phyloP scores from a whole-genome alignment of 1,140 invertebrate genomes.

The Neomicropteryx cornuta region DNA sequence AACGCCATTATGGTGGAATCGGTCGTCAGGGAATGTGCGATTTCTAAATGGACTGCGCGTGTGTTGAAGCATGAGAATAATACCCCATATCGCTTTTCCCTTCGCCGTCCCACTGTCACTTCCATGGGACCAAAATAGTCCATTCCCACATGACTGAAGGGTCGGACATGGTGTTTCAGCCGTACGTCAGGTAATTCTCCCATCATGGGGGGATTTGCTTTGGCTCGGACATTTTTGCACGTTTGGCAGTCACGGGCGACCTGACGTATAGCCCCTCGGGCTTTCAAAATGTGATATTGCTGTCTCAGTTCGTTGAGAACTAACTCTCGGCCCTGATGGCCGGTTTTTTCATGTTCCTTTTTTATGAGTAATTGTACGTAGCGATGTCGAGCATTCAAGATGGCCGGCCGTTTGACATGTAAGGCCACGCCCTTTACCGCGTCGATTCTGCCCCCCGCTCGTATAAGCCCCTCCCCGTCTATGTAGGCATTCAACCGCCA shows the following conservation, averaged over 20 bases:
- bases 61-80: constrained; percentile 20
- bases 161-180: constrained; percentile 12
- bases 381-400: constrained; percentile 6
- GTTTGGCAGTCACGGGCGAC: constrained; percentile 2
- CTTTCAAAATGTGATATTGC: constrained; percentile 13
- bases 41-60: constrained; percentile 18
- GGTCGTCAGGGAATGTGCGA: constrained; percentile 13
- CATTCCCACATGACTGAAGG: constrained; percentile 15
- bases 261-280: constrained; percentile 7
- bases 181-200: constrained; percentile 12
- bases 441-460: background rate
- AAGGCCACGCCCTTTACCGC: background rate
- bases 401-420: background rate
- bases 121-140: constrained; percentile 23
- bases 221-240: constrained; percentile 5
- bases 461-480: background rate
- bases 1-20: constrained; percentile 18
- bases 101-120: constrained; percentile 14
- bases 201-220: constrained; percentile 12
- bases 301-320: constrained; percentile 17
- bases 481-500: background rate
- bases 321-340: constrained; percentile 13
- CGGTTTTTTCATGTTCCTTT: constrained; percentile 9
- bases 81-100: constrained; percentile 21
- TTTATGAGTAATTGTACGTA: constrained; percentile 6